Conservation (phyloP, 2,113 vertebrate species). For the Epinephelus fuscoguttatus region DNA sequence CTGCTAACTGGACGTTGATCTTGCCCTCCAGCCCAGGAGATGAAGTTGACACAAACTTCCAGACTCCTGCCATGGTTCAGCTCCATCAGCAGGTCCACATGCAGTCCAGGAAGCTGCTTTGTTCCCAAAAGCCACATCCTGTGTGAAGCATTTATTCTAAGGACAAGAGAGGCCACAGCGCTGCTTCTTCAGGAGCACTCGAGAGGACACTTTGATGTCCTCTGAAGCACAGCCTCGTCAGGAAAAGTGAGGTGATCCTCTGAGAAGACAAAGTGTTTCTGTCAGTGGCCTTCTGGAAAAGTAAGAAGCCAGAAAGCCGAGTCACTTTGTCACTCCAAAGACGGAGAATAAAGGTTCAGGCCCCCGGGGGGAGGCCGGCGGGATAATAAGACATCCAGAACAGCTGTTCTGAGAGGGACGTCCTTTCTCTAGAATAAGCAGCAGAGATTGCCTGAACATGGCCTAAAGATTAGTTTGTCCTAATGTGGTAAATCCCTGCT, state of each 20-base stretch:
- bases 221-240: slow-evolving; percentile 2
- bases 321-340: slow-evolving; percentile 39
- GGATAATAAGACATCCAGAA: slow-evolving; percentile 46
- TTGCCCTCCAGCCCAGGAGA: too few relatives aligned
- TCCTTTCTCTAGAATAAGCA: slow-evolving; percentile 41
- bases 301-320: slow-evolving; percentile 34
- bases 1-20: neutral
- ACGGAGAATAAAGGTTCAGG: neutral
- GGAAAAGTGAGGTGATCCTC: slow-evolving; percentile 17
- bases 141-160: slow-evolving; percentile 28
- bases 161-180: neutral
- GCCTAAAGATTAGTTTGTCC: slow-evolving; percentile 67
- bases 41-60: neutral
- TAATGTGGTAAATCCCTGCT: slow-evolving; percentile 69
- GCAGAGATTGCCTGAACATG: slow-evolving; percentile 61
- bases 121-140: slow-evolving; percentile 15
- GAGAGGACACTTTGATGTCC: slow-evolving; percentile 26
- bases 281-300: slow-evolving; percentile 6
- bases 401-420: slow-evolving; percentile 65
- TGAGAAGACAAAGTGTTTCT: slow-evolving; percentile 21
- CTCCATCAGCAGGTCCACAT: slow-evolving; percentile 1
- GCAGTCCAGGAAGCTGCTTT: slow-evolving; percentile 38
- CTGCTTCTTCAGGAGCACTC: slow-evolving; percentile 11
- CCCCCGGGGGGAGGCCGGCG: neutral
- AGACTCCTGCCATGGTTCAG: neutral